Evolutionary conservation across 2,888 invertebrate species (phyloP), one percentile per base, ranked within the genome.

Genomic region (Brenthis hecate): DNA sequence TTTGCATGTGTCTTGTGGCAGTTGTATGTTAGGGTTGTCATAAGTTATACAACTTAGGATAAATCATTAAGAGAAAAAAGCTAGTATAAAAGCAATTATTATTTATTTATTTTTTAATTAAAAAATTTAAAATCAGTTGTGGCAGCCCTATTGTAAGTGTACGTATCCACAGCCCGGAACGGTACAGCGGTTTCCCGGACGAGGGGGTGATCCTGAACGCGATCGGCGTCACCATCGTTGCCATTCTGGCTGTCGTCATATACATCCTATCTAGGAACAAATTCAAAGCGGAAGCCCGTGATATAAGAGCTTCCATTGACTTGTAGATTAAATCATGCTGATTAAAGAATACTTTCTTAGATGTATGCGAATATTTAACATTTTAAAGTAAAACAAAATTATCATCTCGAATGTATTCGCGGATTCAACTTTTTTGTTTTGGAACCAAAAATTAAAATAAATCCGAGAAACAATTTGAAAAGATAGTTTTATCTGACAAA

Each of bases 191-290:
- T 72, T 86, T 94, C 83, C 93, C 93, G 72, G 94, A 95, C 80
- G 96, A 96, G 85, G 94, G 94, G 19, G 93, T 95, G 79, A 93
- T 96, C 82, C 89, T 96, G 85, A 96, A 96, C 91, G 94, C 94
- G 51, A 94, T 96, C 77, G 96, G 95, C 74, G 94, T 95, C 80
- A 91, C 94, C 75, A 91, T 96, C 81, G 92, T 95, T 75, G 95
- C 94, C 69, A 92, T 95, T 73, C 93, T 94, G 73, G 94, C 95
- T 71, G 91, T 96, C 78, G 93, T 95, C 84, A 94, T 94, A 81
- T 95, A 95, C 86, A 94, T 95, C 80, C 88, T 94, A 75, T 94
- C 94, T 77, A 91, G 94, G 76, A 93, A 94, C 82, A 94, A 94
- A 81, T 94, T 92, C 79, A 87, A 88, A 71, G 80, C 85, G 77